Evolutionary conservation across 2,113 vertebrate genomes (phyloP), one percentile per base, ranked within the genome.

Genomic region (Thamnaconus septentrionalis): DNA sequence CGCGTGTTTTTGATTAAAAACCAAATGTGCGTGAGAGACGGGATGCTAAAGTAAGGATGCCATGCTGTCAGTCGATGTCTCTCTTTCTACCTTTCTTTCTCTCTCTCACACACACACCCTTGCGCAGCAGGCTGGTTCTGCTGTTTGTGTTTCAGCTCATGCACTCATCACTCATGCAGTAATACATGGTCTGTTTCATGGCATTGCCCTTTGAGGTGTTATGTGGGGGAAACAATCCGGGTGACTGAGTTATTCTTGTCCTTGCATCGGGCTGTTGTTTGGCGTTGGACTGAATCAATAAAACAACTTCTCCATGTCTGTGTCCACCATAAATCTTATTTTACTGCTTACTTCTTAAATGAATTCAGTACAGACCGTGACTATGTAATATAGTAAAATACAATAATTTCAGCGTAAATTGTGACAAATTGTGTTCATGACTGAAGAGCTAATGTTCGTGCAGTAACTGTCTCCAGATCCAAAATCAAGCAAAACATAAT

Each of bases 121-220:
- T 8, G 47, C 39, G 50, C 59, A 65, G 79, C 53, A 6, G 87
- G 87, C 87, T 70, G 85, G 84, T 64, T 75, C 84, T 76, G 79
- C 69, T 72, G 52, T 62, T 64, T 59, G 41, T 12, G 50, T 66
- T 9, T 44, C 55, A 8, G 45, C 51, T 40, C 18, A 6, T 39
- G 42, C 9, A 56, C 3, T 41, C 46, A 7, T 11, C 4, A n/a
- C 7, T 53, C 42, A 54, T 61, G 55, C 49, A 47, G 12, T 61
- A 51, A 41, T 55, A 63, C 31, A 45, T 3, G 49, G 43, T 39
- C 51, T 39, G 7, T 41, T 48, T 60, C 9, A 61, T 49, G 50
- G 7, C 10, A 4, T 45, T 39, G 43, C 48, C 56, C 44, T 73
- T 43, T 0, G 46, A 56, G 7, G 64, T 8, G 12, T n/a, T 5